A percentile compares a stretch with the other conserved stretches of the same genome.
Evolutionary conservation across 2,797 vertebrate species (phyloP).

Genomic region (Loris lydekkerianus): DNA sequence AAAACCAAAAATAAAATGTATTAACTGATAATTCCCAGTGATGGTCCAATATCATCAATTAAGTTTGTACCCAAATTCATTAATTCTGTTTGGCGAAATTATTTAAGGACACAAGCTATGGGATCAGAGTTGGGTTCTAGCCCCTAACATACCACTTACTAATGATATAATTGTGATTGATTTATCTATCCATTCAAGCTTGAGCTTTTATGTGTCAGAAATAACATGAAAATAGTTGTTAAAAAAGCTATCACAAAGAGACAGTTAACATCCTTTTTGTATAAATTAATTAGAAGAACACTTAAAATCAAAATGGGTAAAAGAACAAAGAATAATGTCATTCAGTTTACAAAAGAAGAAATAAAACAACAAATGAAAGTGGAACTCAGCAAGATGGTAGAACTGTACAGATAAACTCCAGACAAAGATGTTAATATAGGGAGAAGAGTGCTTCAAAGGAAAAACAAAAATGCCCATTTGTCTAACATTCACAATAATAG

Average conservation of each 20-base stretch:
- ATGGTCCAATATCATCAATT: not conserved
- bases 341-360: slow-evolving; percentile 41
- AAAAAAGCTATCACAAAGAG: not conserved
- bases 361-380: not conserved
- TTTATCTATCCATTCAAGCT: not conserved
- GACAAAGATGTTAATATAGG: not conserved
- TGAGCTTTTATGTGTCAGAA: slow-evolving; percentile 21
- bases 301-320: not conserved
- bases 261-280: slow-evolving; percentile 3
- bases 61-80: not conserved
- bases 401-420: not conserved
- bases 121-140: slow-evolving; percentile 3
- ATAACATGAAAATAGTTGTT: slow-evolving; percentile 18
- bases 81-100: not conserved
- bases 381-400: slow-evolving; percentile 18
- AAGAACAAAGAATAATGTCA: slow-evolving; percentile 1
- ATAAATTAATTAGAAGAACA: slow-evolving; percentile 35
- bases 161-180: not conserved
- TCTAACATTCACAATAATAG: not conserved
- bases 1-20: not conserved
- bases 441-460: not conserved
- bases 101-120: not conserved
- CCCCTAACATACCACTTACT: not conserved
- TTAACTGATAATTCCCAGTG: not conserved
- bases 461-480: not conserved